These are phyloP conservation scores for Zeus faber DNA, from an alignment of 2,113 vertebrate species.

Conservation along the genomic window DNA sequence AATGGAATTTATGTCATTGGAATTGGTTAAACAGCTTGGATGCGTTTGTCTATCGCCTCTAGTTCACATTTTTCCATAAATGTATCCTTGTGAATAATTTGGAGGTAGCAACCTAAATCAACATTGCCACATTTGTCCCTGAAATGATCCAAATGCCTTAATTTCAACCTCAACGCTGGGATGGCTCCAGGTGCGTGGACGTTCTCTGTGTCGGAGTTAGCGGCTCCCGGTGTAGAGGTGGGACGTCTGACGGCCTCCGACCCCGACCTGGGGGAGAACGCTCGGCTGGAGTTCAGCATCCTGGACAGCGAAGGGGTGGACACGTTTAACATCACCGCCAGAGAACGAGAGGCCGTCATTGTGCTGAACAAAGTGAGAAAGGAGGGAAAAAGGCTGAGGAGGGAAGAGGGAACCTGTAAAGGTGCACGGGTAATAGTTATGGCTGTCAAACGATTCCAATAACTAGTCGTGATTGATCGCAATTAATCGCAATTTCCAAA, in stretches of 20 bases:
- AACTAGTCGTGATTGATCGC: no score
- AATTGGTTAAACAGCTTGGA: no score
- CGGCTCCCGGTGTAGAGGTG: slow-evolving; percentile 81
- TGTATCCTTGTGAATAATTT: neutral
- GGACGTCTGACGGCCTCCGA: slow-evolving; percentile 83
- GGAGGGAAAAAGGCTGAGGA: no score
- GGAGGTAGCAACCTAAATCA: neutral
- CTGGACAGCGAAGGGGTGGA: slow-evolving; percentile 78
- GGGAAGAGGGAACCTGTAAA: no score
- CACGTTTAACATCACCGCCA: slow-evolving; percentile 78
- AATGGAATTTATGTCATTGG: no score
- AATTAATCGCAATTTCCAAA: no score
- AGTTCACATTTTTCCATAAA: neutral
- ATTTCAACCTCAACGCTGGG: neutral
- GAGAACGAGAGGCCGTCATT: slow-evolving; percentile 81
- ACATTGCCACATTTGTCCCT: no score
- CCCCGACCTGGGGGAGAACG: slow-evolving; percentile 84
- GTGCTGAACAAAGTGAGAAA: slow-evolving; percentile 78
- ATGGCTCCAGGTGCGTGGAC: slow-evolving; percentile 64
- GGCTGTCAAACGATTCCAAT: no score
- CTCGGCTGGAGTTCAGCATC: slow-evolving; percentile 82
- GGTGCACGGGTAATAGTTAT: no score
- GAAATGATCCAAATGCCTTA: no score
- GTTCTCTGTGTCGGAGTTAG: slow-evolving; percentile 85
- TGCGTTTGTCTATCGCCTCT: no score